Evolutionary conservation across 2,888 invertebrate genomes (phyloP), one percentile per base, ranked within the genome.

Genomic region (Sesamia inferens): DNA sequence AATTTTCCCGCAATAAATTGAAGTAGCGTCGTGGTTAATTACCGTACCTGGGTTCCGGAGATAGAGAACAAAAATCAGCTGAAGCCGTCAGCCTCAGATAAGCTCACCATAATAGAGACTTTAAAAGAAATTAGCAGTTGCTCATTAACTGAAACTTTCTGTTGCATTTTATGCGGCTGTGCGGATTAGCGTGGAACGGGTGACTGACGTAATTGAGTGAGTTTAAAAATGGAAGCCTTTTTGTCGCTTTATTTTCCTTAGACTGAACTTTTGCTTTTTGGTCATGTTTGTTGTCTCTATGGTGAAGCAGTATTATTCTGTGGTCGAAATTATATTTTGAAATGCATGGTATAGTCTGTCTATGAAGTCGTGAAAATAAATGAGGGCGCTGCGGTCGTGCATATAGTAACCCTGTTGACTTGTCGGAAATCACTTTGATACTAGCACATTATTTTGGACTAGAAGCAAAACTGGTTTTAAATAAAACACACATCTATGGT

Each of bases 1-100:
- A 94, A 93, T 93, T 91, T 92, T 80, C 82, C 89, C 87, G 92
- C 91, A 90, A 93, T 94, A 94, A 94, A 93, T 93, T 93, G 91
- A 89, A 90, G 91, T 88, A 89, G 90, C 88, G 79, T 84, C 77
- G 83, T 87, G 90, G 92, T 92, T 94, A 94, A 94, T 94, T 93
- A 92, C 90, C 83, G 85, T 88, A 91, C 91, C 91, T 92, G 92
- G 82, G 83, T 85, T 81, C 85, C 71, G 83, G 77, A 92, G 93
- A 93, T 93, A 93, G 86, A 88, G 86, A 88, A 87, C 88, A 88
- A 88, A 90, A 92, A 90, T 91, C 89, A 85, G 84, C 83, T 81
- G 84, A 83, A 88, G 85, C 88, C 85, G 85, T 83, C 78, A 72
- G 81, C 80, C 72, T 75, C 75, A 90, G 92, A 92, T 92, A 93